phyloP scores from a whole-genome alignment of 2,113 vertebrate genomes.

The Pithys albifrons region DNA sequence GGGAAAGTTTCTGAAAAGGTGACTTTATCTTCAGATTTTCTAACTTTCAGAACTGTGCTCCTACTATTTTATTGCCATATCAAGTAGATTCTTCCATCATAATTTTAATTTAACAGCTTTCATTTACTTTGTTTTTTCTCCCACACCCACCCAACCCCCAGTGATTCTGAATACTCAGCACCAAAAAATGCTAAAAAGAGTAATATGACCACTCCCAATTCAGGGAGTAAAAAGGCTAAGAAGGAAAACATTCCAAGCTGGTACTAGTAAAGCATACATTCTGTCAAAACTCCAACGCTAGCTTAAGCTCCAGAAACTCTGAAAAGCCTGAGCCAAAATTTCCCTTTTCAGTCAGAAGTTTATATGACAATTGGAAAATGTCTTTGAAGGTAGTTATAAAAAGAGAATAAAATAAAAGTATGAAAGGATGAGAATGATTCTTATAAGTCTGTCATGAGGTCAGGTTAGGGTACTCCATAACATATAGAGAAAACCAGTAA shows the following conservation, averaged over 20 bases:
- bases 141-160: neutral
- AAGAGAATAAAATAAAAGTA: neutral
- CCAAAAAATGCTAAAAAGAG: neutral
- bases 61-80: neutral
- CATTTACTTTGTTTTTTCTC: neutral
- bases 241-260: neutral
- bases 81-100: neutral
- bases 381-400: neutral
- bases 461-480: neutral
- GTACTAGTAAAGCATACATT: neutral
- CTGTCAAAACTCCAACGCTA: neutral
- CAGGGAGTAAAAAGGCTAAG: neutral
- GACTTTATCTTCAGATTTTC: neutral
- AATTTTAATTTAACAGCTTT: neutral
- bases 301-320: neutral
- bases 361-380: neutral
- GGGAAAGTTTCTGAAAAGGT: neutral
- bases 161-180: neutral
- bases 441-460: neutral
- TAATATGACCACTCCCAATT: neutral
- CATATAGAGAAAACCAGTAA: neutral
- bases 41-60: neutral
- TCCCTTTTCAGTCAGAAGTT: neutral
- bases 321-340: neutral
- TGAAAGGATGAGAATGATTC: neutral